Base-by-base conservation (phyloP, 53 echinoderm and acorn worm species). In the Paelopatides confundens region DNA sequence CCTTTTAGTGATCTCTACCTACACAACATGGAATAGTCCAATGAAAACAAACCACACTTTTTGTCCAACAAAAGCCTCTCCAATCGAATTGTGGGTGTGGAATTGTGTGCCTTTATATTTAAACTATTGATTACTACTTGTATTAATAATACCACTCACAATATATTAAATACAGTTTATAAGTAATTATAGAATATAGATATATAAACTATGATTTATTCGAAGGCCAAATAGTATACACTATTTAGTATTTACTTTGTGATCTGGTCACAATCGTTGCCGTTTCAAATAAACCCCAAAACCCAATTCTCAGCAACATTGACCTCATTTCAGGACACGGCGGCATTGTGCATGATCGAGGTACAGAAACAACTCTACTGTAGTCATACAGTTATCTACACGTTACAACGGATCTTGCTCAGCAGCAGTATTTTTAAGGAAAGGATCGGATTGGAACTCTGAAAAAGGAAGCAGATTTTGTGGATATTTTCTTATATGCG, bases 311-410 rank as follows among this genome's bases (percentile, higher is more conserved):
- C 74, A 74, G 40, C 39, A 74, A 74, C 74, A 74, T 74, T 74
- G 74, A 74, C 74, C 74, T 74, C 74, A 74, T 74, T 74, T 74
- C 26, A 74, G 74, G 74, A 74, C 74, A 74, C 74, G 74, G 74
- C 74, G 27, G 74, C 74, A 74, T 74, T 46, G 58, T 58, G 58
- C 58, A 74, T 74, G 35, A 27, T 27, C 74, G 74, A 74, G 74
- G 74, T 39, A 74, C 74, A 40, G 74, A 39, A 74, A 74, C 39
- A 38, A 74, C 39, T 39, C 40, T n/a, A 6, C 15, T 17, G 21
- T 23, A 23, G 18, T n/a, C 24, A 58, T 23, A 58, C 58, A 58
- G 14, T 12, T 14, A 6, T 58, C 21, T 58, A 58, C 58, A 58
- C n/a, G 58, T 58, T 58, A 58, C 58, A 21, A 23, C 58, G 58